Evolutionary conservation across 2,797 vertebrate species (phyloP).

Genomic region (Aulostomus chinensis): DNA sequence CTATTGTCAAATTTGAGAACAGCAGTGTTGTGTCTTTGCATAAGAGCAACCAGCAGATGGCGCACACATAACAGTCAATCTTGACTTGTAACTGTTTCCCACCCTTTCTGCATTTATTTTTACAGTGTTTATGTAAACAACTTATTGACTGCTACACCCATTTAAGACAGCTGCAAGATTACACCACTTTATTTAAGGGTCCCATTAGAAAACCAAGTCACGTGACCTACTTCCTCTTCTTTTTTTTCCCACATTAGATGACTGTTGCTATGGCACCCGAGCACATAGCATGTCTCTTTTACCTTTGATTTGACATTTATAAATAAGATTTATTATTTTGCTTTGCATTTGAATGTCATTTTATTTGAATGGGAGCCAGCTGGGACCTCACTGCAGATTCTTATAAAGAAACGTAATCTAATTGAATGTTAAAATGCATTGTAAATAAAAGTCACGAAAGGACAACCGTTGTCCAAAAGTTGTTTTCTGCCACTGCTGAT

Average conservation of each 20-base stretch:
- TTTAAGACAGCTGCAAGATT: too few relatives aligned
- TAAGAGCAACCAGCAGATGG: constrained; percentile 68
- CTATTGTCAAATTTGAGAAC: constrained; percentile 30
- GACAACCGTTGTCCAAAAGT: constrained; percentile 8
- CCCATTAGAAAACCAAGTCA: too few relatives aligned
- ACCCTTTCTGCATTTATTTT: too few relatives aligned
- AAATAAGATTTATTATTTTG: neutral
- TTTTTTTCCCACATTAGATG: too few relatives aligned
- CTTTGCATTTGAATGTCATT: neutral
- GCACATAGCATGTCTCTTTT: constrained; percentile 14
- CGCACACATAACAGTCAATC: constrained; percentile 37
- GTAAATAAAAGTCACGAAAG: constrained; percentile 13
- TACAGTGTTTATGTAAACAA: too few relatives aligned
- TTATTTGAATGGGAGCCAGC: constrained; percentile 2
- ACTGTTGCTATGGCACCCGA: constrained; percentile 43
- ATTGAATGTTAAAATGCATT: constrained; percentile 29
- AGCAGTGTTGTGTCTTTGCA: neutral
- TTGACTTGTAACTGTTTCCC: too few relatives aligned
- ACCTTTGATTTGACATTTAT: neutral
- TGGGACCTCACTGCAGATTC: neutral
- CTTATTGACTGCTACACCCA: neutral
- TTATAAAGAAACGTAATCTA: too few relatives aligned
- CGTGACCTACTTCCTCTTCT: too few relatives aligned
- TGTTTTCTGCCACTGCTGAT: too few relatives aligned
- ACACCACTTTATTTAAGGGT: too few relatives aligned